Base-by-base conservation (phyloP, 2,113 vertebrate species). In the Pampusana beccarii region DNA sequence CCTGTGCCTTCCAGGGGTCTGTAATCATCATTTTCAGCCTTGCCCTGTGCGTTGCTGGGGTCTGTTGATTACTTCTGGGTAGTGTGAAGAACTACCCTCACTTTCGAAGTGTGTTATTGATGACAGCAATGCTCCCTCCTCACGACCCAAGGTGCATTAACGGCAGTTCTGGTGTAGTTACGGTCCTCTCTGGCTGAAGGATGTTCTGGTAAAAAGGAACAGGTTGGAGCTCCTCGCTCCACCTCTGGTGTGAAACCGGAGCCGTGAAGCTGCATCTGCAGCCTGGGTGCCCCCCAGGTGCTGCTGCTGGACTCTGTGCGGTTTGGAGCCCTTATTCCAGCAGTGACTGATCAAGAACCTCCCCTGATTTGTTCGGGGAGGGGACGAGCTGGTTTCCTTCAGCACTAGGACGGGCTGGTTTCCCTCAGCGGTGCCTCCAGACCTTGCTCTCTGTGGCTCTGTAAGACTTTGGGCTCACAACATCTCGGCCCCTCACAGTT, bases 361-460 rank as follows among this genome's bases (percentile, higher is more conserved):
- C 23, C 56, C 36, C 33, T 8, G 15, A 10, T 33, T 64, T 20
- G 23, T 18, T 65, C 12, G 2, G 2, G 26, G 0, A 0, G 21
- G 23, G 18, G 23, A 6, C 4, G 0, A 42, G 16, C 19, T 13
- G 5, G 7, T 4, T 8, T 19, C 38, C 7, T 20, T 4, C 28
- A 5, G 10, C 2, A n/a, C n/a, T n/a, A n/a, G 18, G 23, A 6
- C 4, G 0, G 38, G 16, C 19, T 13, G 5, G 7, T 4, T 8
- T 19, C 38, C 7, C 23, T 4, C 28, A 5, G 10, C 2, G 1
- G 42, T 7, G 16, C 42, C 2, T 16, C 7, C 18, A 50, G 20
- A 11, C 48, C 9, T 7, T 5, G 25, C 1, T n/a, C 23, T 0
- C 3, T 2, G 38, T 17, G 16, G 16, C 12, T 6, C 10, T 12